Evolutionary conservation across 2,113 vertebrate genomes (phyloP), one percentile per base, ranked within the genome.

Genomic region (Ahaetulla prasina): DNA sequence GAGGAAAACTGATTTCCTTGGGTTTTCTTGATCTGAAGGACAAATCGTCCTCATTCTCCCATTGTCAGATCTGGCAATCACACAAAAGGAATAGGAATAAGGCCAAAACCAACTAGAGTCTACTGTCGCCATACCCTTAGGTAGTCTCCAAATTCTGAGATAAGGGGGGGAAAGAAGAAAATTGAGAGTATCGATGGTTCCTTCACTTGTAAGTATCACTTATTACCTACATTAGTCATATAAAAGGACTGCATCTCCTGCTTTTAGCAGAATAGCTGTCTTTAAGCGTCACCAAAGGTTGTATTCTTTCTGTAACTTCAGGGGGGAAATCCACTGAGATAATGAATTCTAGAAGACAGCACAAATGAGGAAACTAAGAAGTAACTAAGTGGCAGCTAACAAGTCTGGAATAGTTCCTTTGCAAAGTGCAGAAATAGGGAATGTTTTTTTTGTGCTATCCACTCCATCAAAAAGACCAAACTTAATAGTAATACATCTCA

Each of bases 391-490:
- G n/a, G 63, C 20, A 53, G 23, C 50, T 50, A 50, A 39, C 18
- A n/a, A 22, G 9, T 25, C 25, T 39, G 43, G 22, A 84, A 23
- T 3, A 25, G 49, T 90, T 11, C 52, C 30, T 80, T 80, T 50
- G 52, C 27, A 30, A 52, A 30, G 9, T 52, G 16, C 49, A 49
- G 27, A 53, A 84, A 84, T 49, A 89, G 30, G 23, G 4, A 11
- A 22, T 23, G 3, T 9, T 2, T 43, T 60, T 49, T 85, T 91
- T 87, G 20, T 25, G 2, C 68, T 35, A 10, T 8, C 35, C 25
- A 47, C 25, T 35, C 14, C 47, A 8, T 7, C 23, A 52, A 18
- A 50, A 27, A 63, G 6, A 52, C 12, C 63, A 0, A 1, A 30
- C 8, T 0, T 0, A 90, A 91, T 45, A 45, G 57, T 22, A 20